Conservation (phyloP, 2,888 invertebrate species). For the Ophion ventricosus region DNA sequence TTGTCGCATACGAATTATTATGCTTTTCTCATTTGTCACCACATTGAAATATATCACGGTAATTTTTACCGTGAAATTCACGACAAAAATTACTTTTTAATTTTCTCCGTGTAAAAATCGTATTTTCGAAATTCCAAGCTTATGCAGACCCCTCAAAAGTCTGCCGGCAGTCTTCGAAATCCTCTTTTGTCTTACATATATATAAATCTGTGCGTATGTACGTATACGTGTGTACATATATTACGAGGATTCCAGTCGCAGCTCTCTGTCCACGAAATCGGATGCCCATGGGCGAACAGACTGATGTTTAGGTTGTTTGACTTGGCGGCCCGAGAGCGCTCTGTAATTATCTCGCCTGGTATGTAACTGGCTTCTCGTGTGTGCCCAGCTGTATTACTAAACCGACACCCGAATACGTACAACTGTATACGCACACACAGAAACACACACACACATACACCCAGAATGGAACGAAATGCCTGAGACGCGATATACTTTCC, state of each 20-base stretch:
- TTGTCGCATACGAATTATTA: too few species aligned
- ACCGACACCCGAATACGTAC: conserved; percentile 69
- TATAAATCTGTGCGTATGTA: conserved; percentile 24
- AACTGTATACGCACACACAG: background rate
- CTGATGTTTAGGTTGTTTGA: conserved; percentile 82
- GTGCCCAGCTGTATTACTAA: conserved; percentile 79
- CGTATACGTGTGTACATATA: conserved; percentile 18
- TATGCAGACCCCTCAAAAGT: too few species aligned
- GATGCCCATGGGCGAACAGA: conserved; percentile 70
- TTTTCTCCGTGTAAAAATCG: too few species aligned
- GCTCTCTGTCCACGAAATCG: conserved; percentile 67
- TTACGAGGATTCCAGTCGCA: conserved; percentile 47
- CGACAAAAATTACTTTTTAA: too few species aligned
- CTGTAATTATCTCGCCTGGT: conserved; percentile 83
- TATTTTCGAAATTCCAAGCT: too few species aligned
- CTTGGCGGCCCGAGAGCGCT: conserved; percentile 81
- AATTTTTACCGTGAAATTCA: too few species aligned
- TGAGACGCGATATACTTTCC: conserved; percentile 52
- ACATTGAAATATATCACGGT: too few species aligned
- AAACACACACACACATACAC: conserved; percentile 30
- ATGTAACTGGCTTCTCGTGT: conserved; percentile 77
- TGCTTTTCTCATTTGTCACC: too few species aligned
- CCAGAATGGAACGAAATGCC: conserved; percentile 22
- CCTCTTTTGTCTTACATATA: conserved; percentile 27
- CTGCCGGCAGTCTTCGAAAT: too few species aligned